Evolutionary conservation across 53 echinoderm and acorn worm species (phyloP), one percentile per base, ranked within the genome.

Genomic region (Echinometra lucunter): DNA sequence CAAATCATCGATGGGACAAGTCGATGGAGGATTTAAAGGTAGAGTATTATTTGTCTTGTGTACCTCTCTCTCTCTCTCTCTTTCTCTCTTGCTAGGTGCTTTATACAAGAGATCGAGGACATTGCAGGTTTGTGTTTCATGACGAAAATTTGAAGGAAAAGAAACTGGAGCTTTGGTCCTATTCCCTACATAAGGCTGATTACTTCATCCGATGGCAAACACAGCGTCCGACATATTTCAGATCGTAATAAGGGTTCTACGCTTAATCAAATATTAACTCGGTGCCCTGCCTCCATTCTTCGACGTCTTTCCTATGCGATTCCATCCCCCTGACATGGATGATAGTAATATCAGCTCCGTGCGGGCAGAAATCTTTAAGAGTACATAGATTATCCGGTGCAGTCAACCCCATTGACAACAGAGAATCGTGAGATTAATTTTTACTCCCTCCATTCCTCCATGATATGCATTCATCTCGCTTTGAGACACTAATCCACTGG

Each of bases 201-300:
- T 85, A 49, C 85, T 28, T 85, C 85, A 85, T 47, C 85, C 85
- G 49, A 49, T 49, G 49, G 85, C 49, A 85, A 85, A 85, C 85
- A 85, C n/a, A 15, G 30, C 85, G 85, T 85, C 85, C 42, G 42
- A 45, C 85, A 85, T 85, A 85, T 85, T 85, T 85, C 27, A 85
- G 49, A 85, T 85, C 8, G 49, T 85, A 45, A 47, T 49, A 53
- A 35, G 78, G 47, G 49, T n/a, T 85, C 85, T 27, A 28, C 40
- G 47, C 49, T 85, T 85, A 49, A 85, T 85, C 85, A 85, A 85
- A 85, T 85, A 85, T 85, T 85, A 85, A 85, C 85, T 49, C 85
- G 49, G 0, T 85, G 49, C 45, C 85, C 49, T 45, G 85, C 47
- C 85, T 49, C 28, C 85, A 15, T 85, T 85, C 49, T 45, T 28